Conservation (phyloP, 2,113 vertebrate species). For the Indicator maculatus region DNA sequence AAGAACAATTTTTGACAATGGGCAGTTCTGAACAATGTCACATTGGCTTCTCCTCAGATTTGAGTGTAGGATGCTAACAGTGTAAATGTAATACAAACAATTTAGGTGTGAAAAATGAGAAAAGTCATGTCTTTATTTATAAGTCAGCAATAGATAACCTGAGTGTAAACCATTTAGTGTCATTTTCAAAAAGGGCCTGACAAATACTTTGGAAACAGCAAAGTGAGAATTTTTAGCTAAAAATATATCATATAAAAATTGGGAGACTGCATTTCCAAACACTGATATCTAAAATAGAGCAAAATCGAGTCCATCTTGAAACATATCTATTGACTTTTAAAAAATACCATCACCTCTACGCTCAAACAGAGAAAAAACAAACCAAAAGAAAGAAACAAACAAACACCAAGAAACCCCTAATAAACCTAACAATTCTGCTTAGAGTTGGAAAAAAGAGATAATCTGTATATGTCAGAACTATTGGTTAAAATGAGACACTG, state of each 20-base stretch:
- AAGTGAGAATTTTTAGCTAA: neutral
- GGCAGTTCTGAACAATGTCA: neutral
- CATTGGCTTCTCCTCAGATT: neutral
- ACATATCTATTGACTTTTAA: neutral
- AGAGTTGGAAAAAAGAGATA: neutral
- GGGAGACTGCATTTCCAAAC: neutral
- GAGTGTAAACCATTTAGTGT: neutral
- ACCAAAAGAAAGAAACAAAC: neutral
- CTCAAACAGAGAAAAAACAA: neutral
- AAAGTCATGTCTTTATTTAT: neutral
- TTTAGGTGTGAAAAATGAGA: neutral
- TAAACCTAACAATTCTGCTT: neutral
- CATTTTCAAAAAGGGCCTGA: neutral
- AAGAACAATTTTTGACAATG: neutral
- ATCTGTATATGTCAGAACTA: neutral
- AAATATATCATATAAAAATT: neutral
- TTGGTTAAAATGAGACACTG: neutral
- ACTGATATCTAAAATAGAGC: neutral
- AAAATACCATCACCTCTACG: accelerated
- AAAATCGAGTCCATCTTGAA: neutral
- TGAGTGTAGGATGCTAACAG: neutral
- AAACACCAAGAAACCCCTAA: accelerated
- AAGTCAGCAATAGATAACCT: neutral
- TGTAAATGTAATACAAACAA: neutral
- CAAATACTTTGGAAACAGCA: neutral